Conservation (phyloP, 2,888 invertebrate species). For the Amblyteles armatorius region DNA sequence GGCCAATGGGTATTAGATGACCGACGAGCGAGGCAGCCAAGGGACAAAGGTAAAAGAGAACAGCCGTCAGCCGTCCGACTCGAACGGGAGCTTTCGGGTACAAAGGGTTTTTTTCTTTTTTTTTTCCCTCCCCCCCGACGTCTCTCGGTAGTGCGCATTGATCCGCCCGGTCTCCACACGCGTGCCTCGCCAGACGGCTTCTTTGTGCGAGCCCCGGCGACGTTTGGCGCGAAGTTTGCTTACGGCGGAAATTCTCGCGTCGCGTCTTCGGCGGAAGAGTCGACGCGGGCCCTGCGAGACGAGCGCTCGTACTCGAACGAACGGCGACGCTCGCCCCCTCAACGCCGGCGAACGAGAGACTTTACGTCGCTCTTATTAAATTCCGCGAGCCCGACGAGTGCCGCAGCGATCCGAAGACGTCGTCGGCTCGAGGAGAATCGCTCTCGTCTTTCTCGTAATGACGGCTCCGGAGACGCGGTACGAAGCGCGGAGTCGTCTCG, state of each 20-base stretch:
- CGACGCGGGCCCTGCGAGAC: slow-evolving; percentile 2
- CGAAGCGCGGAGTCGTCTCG: neutral
- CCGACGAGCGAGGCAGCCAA: slow-evolving; percentile 15
- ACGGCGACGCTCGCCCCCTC: slow-evolving; percentile 68
- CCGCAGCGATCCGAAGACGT: slow-evolving; percentile 44
- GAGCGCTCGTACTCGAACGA: slow-evolving; percentile 70
- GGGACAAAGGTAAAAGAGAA: slow-evolving; percentile 13
- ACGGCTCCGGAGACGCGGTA: neutral
- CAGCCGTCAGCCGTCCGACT: neutral
- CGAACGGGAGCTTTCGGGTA: slow-evolving; percentile 61
- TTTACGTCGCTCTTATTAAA: slow-evolving; percentile 79
- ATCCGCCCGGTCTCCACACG: slow-evolving; percentile 27
- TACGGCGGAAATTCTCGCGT: neutral
- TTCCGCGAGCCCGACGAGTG: slow-evolving; percentile 73
- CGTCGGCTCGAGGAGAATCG: slow-evolving; percentile 1
- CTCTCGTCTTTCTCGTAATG: slow-evolving; percentile 55
- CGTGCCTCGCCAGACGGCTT: slow-evolving; percentile 22
- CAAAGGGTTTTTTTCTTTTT: slow-evolving; percentile 72
- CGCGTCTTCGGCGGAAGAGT: neutral
- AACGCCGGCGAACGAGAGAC: slow-evolving; percentile 60
- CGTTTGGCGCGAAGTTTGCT: slow-evolving; percentile 64
- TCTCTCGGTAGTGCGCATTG: neutral
- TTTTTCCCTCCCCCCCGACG: neutral
- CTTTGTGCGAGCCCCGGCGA: slow-evolving; percentile 16
- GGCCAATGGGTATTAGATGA: slow-evolving; percentile 71